Evolutionary conservation across 2,113 vertebrate species (phyloP), one percentile per base, ranked within the genome.

Genomic region (Caranx ignobilis): DNA sequence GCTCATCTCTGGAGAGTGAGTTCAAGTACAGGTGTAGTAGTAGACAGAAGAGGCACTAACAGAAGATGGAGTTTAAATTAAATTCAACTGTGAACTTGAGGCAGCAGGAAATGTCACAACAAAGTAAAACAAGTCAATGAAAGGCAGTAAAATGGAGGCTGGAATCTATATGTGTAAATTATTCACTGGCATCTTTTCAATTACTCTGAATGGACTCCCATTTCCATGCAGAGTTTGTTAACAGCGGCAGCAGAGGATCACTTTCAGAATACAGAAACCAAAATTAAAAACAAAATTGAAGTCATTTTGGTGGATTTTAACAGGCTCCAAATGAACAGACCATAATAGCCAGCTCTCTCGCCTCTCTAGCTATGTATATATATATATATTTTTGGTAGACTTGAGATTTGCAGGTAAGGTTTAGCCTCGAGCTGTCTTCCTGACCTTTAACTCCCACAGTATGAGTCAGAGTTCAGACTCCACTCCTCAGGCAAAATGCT

Each of bases 21-120:
- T 86, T 81, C 43, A 81, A 81, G 48, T 65, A 47, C 59, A 82
- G 74, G 84, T 67, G 75, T 39, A 72, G 63, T 57, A 57, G 75
- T 19, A 75, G 60, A 62, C 21, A 77, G 34, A 37, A 63, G 61
- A 72, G 71, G 62, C 60, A 59, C 54, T 41, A 65, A 54, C 47
- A 54, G 45, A 13, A 66, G 50, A 45, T 45, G 52, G 10, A 1
- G 70, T 87, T 71, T 37, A 64, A 60, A 66, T 72, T 69, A 12
- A 63, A 69, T 55, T 77, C 18, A 67, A 37, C 19, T 26, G 21
- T 73, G 73, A 52, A 63, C 16, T 52, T 47, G 18, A 48, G 45
- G 73, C 15, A 13, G 52, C 65, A 64, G 48, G 45, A 72, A 56
- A 26, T 64, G 43, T 65, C 70, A 79, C 18, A 7, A 41, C 41